These are phyloP conservation scores for Tipula vernalis DNA, from an alignment of 2,888 invertebrate genomes.

Conservation along the genomic window DNA sequence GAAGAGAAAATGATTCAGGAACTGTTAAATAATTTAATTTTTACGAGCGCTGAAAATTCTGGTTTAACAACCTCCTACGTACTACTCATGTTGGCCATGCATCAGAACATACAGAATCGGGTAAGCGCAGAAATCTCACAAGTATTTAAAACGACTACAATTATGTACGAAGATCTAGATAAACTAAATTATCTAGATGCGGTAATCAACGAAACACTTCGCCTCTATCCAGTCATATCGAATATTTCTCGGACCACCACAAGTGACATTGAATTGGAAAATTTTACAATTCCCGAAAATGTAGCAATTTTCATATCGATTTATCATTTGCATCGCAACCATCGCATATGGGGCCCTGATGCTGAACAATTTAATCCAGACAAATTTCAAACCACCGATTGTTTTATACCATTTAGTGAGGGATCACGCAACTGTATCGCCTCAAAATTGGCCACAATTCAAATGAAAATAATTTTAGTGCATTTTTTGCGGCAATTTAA, in stretches of 20 bases:
- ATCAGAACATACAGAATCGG: slow-evolving; percentile 5
- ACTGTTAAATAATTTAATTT: background rate
- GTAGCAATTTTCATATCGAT: background rate
- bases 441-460: background rate
- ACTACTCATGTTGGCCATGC: background rate
- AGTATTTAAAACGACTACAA: background rate
- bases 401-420: background rate
- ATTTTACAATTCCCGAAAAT: background rate
- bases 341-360: background rate
- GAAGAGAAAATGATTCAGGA: background rate
- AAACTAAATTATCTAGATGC: slow-evolving; percentile 9
- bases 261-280: background rate
- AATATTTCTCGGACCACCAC: background rate
- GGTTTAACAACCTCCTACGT: background rate
- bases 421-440: background rate
- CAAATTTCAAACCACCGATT: background rate
- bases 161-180: background rate
- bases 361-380: background rate
- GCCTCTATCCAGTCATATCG: background rate
- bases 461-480: background rate
- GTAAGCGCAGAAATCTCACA: background rate
- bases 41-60: background rate
- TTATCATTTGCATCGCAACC: background rate
- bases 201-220: slow-evolving; percentile 10
- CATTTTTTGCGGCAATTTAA: background rate